These are phyloP conservation scores for Sebastes schlegelii DNA, from an alignment of 2,113 vertebrate species.

Conservation along the genomic window DNA sequence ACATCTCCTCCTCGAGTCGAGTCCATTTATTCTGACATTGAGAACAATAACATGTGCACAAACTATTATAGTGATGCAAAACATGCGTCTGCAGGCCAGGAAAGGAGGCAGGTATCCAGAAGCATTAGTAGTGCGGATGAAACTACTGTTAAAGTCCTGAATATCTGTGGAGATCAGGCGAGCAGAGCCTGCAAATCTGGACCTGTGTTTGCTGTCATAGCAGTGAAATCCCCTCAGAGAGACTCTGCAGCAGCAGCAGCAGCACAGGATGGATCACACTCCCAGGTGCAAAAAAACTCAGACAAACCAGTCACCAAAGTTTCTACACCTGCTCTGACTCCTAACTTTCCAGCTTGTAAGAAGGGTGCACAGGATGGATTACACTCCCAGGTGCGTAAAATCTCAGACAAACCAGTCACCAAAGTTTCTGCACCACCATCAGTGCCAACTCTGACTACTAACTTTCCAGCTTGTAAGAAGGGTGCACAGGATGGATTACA, in stretches of 20 bases:
- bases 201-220: conserved; percentile 79
- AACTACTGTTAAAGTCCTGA: conserved; percentile 66
- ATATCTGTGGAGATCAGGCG: conserved; percentile 61
- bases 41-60: conserved; percentile 68
- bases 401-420: conserved; percentile 71
- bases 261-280: neutral
- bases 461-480: conserved; percentile 8
- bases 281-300: conserved; percentile 4
- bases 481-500: neutral
- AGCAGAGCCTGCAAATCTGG: conserved; percentile 59
- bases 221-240: conserved; percentile 69
- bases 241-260: neutral
- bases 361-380: neutral
- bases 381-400: conserved; percentile 3
- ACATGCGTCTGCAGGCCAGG: neutral
- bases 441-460: neutral
- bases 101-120: neutral
- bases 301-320: conserved; percentile 78
- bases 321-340: conserved; percentile 23
- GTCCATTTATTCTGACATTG: conserved; percentile 51
- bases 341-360: conserved; percentile 1
- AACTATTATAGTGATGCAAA: no score
- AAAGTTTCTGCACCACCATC: conserved; percentile 57
- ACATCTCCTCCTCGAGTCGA: conserved; percentile 32
- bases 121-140: conserved; percentile 35